These are phyloP conservation scores for Lasioglossum malachurum DNA, from an alignment of 2,888 invertebrate species.

Conservation along the genomic window DNA sequence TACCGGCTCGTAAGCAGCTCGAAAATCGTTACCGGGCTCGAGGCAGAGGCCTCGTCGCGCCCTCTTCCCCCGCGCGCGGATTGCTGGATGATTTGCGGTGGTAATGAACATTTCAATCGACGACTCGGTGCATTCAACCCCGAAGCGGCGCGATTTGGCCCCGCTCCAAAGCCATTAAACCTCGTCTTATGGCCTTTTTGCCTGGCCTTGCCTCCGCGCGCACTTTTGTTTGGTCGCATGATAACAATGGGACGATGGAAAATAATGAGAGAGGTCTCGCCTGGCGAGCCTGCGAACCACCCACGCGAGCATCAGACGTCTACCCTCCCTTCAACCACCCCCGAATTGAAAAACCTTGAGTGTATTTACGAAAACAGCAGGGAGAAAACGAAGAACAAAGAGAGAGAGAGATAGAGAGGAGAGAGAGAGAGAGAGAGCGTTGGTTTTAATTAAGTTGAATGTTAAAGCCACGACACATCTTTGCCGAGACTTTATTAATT, in stretches of 20 bases:
- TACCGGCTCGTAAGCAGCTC: not conserved
- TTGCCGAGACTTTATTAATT: conserved; percentile 23
- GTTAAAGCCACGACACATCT: conserved; percentile 28
- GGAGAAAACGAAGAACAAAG: not conserved
- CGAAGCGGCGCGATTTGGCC: conserved; percentile 75
- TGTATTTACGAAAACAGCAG: conserved; percentile 24
- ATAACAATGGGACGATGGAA: conserved; percentile 80
- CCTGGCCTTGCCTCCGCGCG: conserved; percentile 68
- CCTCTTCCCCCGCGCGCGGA: conserved; percentile 28
- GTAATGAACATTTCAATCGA: conserved; percentile 79
- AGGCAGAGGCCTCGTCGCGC: not conserved
- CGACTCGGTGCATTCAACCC: conserved; percentile 65
- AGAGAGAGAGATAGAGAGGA: not conserved
- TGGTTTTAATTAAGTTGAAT: conserved; percentile 51
- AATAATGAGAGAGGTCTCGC: conserved; percentile 72
- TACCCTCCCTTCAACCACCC: conserved; percentile 14
- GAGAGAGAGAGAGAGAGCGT: not conserved
- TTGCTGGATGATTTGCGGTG: conserved; percentile 68
- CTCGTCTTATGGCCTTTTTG: conserved; percentile 73
- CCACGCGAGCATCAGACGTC: conserved; percentile 50
- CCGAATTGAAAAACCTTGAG: conserved; percentile 58
- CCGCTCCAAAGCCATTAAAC: conserved; percentile 79
- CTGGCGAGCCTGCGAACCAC: conserved; percentile 8
- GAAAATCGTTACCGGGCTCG: not conserved
- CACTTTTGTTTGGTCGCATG: conserved; percentile 80